phyloP scores from a whole-genome alignment of 2,888 invertebrate genomes.

The Orchestes rusci region DNA sequence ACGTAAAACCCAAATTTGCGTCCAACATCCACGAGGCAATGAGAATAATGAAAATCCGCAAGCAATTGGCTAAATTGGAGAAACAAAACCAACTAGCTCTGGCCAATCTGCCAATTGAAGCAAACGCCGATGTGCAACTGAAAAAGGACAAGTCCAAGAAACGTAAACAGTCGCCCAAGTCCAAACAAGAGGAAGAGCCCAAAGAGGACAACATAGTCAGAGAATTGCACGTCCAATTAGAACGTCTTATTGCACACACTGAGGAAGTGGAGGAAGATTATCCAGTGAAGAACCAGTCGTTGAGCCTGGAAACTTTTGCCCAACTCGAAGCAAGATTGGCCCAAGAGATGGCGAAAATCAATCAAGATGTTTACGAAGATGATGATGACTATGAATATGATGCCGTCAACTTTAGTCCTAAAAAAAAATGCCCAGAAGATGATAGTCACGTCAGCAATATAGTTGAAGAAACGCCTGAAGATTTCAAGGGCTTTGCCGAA shows the following conservation, averaged over 20 bases:
- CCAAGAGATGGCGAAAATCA: conserved; percentile 33
- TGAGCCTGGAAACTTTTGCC: conserved; percentile 41
- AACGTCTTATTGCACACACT: no score
- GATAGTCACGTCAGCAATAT: not conserved
- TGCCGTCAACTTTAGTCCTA: conserved; percentile 16
- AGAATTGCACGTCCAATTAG: conserved; percentile 1
- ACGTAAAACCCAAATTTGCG: conserved; percentile 61
- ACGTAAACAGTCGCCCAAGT: no score
- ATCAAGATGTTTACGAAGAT: conserved; percentile 14
- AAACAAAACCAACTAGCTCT: conserved; percentile 40
- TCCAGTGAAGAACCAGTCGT: conserved; percentile 29
- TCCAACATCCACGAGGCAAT: conserved; percentile 61
- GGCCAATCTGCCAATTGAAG: not conserved
- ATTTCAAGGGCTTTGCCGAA: not conserved
- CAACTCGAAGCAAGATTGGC: conserved; percentile 40
- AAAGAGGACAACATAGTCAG: no score
- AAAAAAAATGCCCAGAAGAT: conserved; percentile 1
- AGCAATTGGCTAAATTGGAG: conserved; percentile 56
- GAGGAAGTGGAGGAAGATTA: not conserved
- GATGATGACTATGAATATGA: conserved; percentile 28
- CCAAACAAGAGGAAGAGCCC: not conserved
- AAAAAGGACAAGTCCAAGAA: no score
- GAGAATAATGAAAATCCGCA: conserved; percentile 59
- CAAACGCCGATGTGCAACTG: no score
- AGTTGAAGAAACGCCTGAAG: not conserved